phyloP scores from a whole-genome alignment of 2,797 vertebrate genomes.

The Acrocephalus scirpaceus region DNA sequence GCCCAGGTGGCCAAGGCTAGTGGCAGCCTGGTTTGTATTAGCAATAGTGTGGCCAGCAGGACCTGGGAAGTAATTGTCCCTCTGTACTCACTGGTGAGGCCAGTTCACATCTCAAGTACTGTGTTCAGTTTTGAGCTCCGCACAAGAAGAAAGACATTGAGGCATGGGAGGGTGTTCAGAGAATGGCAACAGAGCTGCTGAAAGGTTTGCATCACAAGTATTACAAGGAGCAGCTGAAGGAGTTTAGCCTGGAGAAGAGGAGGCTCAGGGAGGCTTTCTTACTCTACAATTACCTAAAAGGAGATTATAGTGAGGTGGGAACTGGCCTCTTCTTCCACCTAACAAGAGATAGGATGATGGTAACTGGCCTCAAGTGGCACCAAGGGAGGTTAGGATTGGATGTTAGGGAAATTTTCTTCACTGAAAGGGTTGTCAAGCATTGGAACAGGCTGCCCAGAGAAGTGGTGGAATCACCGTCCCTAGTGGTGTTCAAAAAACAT shows the following conservation, averaged over 20 bases:
- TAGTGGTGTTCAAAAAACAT: not conserved
- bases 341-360: not conserved
- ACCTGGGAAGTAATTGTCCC: not conserved
- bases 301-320: not conserved
- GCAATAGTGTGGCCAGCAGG: not conserved
- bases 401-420: not conserved
- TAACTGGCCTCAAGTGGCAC: not conserved
- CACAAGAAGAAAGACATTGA: not conserved
- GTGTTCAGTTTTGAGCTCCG: not conserved
- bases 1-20: not conserved
- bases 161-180: not conserved
- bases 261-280: not conserved
- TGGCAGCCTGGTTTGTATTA: not conserved
- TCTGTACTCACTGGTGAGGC: not conserved
- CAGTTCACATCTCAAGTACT: not conserved
- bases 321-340: not conserved
- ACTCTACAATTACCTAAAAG: not conserved
- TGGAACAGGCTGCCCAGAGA: not conserved
- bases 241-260: not conserved
- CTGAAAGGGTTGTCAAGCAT: not conserved
- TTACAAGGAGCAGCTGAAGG: not conserved
- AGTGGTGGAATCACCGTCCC: rapidly evolving
- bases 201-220: not conserved
- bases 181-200: not conserved
- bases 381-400: not conserved